Evolutionary conservation across 1,140 invertebrate genomes (phyloP).

Genomic region (Pristionchus pacificus): DNA sequence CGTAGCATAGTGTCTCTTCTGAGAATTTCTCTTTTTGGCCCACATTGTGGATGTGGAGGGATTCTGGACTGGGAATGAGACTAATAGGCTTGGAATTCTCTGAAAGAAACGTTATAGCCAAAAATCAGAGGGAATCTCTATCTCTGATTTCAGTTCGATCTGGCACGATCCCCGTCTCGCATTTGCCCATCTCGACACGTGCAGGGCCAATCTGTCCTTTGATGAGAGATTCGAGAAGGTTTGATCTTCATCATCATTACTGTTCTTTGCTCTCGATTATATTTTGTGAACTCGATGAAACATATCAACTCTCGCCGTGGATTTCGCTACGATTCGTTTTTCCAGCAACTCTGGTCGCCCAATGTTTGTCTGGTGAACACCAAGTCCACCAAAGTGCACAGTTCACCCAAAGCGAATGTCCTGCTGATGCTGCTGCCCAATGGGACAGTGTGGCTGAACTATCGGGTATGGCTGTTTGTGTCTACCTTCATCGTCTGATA

Average conservation of each 20-base stretch:
- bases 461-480: constrained; percentile 39
- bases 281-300: no score
- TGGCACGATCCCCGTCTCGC: constrained; percentile 54
- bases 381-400: constrained; percentile 46
- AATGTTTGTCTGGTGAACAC: constrained; percentile 57
- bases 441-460: constrained; percentile 56
- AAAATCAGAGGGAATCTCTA: no score
- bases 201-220: constrained; percentile 52
- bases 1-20: no score
- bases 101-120: neutral
- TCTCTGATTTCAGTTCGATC: constrained; percentile 49
- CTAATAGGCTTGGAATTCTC: neutral
- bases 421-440: constrained; percentile 53
- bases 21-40: no score
- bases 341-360: constrained; percentile 51
- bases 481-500: neutral
- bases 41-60: no score
- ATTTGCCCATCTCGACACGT: constrained; percentile 50
- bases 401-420: constrained; percentile 54
- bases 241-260: neutral
- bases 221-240: constrained; percentile 57
- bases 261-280: no score
- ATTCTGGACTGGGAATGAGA: neutral
- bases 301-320: neutral
- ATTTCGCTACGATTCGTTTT: neutral